Base-by-base conservation (phyloP, 2,797 vertebrate genomes). In the Peromyscus nudipes region DNA sequence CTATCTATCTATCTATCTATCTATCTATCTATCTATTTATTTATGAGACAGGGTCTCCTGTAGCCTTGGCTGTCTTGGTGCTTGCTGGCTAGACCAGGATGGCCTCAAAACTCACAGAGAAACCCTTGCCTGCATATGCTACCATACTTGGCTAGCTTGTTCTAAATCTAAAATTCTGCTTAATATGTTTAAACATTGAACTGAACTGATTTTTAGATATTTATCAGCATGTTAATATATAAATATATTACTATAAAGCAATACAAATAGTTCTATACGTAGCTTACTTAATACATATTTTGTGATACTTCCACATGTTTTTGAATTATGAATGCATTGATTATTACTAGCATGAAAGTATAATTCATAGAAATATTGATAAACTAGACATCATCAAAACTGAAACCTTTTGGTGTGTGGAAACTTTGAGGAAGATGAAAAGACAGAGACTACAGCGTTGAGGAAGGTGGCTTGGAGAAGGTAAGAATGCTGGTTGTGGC, bases 311-410 rank as follows among this genome's bases (percentile, higher is more conserved):
- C 21, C 16, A 29, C 34, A 10, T 49, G 37, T n/a, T 81, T 67
- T 14, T 84, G 43, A 88, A 29, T 31, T 82, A 71, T 62, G 71
- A 17, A 65, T 73, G 16, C 0, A 13, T 52, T 85, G 31, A 57
- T 92, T 75, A 43, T 94, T 86, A 67, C n/a, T 71, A 81, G 77
- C 23, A 77, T 81, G 8, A 76, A 92, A 96, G 37, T 11, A 34
- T 46, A 43, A 82, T 71, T 31, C 34, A 25, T 81, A 46, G 60
- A 81, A 81, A 86, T 93, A 62, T 60, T 75, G 69, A 81, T 67
- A 89, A 89, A 79, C n/a, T 80, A 23, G 43, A 84, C 13, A 40
- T 71, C 17, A 46, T 92, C 46, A 92, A 85, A 95, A 37, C 73
- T 57, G 55, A 89, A 89, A 89, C n/a, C 13, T 81, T 89, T 55